Percentiles rank a stretch among this genome's conserved stretches.
Conservation (phyloP, 92 coral and sea anemone genomes). For the Zoanthus sociatus region DNA sequence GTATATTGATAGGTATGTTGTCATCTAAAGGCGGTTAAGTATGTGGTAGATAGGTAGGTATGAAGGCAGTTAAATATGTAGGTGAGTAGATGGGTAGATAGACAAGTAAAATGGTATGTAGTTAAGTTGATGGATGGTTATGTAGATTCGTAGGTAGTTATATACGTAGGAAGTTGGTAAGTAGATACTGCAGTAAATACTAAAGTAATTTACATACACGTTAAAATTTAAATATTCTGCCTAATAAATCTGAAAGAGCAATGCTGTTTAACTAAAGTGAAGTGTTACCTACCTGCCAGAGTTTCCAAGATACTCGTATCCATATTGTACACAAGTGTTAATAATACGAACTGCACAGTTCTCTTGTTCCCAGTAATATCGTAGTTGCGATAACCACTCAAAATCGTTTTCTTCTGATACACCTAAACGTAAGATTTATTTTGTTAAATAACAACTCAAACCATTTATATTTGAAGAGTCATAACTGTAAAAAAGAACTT, state of each 20-base stretch:
- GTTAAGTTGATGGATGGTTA: no score
- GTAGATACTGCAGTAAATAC: no score
- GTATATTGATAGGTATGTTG: no score
- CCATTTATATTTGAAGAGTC: neutral
- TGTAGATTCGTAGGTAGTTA: no score
- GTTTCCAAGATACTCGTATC: constrained; percentile 99
- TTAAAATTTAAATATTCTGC: neutral
- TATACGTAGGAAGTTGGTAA: no score
- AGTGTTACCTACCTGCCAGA: constrained; percentile 88
- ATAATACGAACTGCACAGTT: constrained; percentile 93
- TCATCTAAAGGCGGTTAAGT: no score
- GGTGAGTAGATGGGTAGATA: no score
- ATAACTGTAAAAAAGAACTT: no score
- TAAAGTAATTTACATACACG: neutral
- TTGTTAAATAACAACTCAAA: neutral
- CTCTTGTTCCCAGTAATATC: constrained; percentile 98
- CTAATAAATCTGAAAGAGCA: neutral
- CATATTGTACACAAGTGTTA: constrained; percentile 96
- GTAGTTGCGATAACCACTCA: constrained; percentile 98
- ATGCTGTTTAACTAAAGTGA: neutral
- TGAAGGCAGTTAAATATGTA: no score
- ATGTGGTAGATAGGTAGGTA: no score
- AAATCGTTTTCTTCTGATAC: constrained; percentile 97
- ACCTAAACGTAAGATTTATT: constrained; percentile 57
- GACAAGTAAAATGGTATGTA: no score